These are phyloP conservation scores for Megalops atlanticus DNA, from an alignment of 2,113 vertebrate genomes.

Conservation along the genomic window DNA sequence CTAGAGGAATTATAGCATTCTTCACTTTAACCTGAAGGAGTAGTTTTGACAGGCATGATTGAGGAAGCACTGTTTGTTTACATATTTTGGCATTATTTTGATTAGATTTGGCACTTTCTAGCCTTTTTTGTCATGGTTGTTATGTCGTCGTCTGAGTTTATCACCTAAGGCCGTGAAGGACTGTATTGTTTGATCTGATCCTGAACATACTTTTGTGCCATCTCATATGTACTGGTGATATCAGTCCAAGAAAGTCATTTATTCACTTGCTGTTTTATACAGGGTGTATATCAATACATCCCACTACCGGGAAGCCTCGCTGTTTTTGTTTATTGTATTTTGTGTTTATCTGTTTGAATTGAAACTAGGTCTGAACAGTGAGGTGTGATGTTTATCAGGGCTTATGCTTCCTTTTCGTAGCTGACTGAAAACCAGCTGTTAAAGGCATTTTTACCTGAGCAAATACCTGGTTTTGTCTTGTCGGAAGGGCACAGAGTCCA, in stretches of 20 bases:
- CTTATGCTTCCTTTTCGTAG: background rate
- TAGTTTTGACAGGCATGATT: constrained; percentile 25
- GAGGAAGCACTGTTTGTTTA: constrained; percentile 16
- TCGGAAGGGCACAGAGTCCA: background rate
- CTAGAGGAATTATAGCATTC: background rate
- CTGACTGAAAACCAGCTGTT: background rate
- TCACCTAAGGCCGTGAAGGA: constrained; percentile 26
- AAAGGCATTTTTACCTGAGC: background rate
- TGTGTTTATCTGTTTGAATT: background rate
- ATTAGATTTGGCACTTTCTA: constrained; percentile 31
- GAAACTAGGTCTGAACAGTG: background rate
- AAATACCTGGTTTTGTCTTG: constrained; percentile 16
- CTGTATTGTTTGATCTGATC: constrained; percentile 11
- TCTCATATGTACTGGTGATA: constrained; percentile 11
- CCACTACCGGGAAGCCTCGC: background rate
- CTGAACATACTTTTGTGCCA: constrained; percentile 24
- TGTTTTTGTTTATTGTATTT: background rate
- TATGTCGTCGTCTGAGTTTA: constrained; percentile 32
- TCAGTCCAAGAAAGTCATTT: background rate
- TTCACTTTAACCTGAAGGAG: background rate
- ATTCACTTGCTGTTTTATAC: constrained; percentile 1
- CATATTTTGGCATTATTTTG: constrained; percentile 42
- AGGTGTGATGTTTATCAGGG: background rate
- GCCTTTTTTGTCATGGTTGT: constrained; percentile 24
- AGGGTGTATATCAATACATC: background rate